Conservation (phyloP, 2,797 vertebrate genomes). For the Clamator glandarius region DNA sequence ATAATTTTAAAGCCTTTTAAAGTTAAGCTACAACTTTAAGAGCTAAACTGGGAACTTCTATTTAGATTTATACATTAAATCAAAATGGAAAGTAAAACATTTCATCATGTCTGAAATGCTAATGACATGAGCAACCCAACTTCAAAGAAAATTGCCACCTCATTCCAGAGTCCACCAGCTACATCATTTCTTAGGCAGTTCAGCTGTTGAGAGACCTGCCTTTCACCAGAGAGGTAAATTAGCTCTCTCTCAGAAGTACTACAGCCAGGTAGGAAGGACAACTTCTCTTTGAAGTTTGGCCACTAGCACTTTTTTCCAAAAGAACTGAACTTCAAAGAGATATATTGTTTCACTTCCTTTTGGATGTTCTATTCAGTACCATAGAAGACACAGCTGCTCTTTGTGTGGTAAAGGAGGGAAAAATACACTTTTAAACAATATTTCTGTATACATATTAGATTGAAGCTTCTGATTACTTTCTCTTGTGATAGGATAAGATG, state of each 20-base stretch:
- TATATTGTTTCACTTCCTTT: constrained; percentile 34
- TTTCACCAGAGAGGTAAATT: constrained; percentile 55
- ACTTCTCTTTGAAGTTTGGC: constrained; percentile 67
- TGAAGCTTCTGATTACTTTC: neutral
- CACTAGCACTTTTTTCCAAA: constrained; percentile 43
- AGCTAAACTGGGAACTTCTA: neutral
- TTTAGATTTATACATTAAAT: constrained; percentile 4
- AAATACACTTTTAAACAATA: neutral
- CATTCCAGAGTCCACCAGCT: constrained; percentile 42
- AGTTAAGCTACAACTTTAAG: neutral
- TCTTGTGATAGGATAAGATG: neutral
- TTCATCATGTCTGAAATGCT: constrained; percentile 43
- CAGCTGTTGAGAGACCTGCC: neutral
- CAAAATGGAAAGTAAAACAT: neutral
- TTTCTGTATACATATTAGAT: neutral
- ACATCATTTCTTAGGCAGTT: neutral
- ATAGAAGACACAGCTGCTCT: neutral
- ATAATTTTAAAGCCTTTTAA: neutral
- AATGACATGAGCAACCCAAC: constrained; percentile 22
- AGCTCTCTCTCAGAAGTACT: constrained; percentile 50
- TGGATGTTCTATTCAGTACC: neutral
- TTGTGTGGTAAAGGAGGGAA: neutral
- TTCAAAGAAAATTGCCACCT: constrained; percentile 59
- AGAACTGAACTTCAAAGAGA: constrained; percentile 56
- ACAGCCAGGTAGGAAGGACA: constrained; percentile 37